phyloP scores from a whole-genome alignment of 2,888 invertebrate species.

The Danaus chrysippus region DNA sequence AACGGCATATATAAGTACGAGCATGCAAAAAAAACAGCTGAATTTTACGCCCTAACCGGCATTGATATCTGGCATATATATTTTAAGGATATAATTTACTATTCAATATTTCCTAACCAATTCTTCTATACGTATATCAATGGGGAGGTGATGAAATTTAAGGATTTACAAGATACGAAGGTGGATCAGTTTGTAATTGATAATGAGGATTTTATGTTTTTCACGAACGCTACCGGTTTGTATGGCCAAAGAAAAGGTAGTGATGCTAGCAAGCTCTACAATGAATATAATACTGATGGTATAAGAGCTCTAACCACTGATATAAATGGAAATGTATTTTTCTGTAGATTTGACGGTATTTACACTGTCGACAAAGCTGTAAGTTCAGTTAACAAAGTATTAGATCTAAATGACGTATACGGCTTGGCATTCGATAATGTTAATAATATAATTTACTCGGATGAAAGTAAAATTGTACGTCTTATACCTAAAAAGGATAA shows the following conservation, averaged over 20 bases:
- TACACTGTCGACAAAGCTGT: constrained; percentile 45
- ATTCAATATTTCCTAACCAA: constrained; percentile 53
- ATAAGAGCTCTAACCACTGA: constrained; percentile 53
- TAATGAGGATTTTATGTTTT: constrained; percentile 50
- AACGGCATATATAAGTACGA: constrained; percentile 62
- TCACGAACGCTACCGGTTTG: constrained; percentile 55
- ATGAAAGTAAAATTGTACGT: constrained; percentile 43
- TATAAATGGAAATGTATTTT: constrained; percentile 47
- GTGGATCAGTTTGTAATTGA: constrained; percentile 60
- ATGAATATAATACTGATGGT: constrained; percentile 33
- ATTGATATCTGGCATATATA: constrained; percentile 57
- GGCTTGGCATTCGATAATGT: constrained; percentile 60
- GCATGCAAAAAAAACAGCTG: constrained; percentile 44
- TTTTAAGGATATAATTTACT: constrained; percentile 56
- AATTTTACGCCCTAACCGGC: constrained; percentile 43
- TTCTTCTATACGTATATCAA: constrained; percentile 49
- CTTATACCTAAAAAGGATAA: constrained; percentile 33
- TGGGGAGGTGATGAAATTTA: constrained; percentile 44
- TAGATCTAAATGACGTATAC: constrained; percentile 51
- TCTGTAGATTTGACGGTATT: constrained; percentile 52
- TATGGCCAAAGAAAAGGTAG: constrained; percentile 53
- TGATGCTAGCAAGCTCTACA: constrained; percentile 44
- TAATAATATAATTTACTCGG: constrained; percentile 58
- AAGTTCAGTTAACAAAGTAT: constrained; percentile 40
- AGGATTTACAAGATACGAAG: constrained; percentile 61